Percentiles rank a stretch among this genome's conserved stretches.
Evolutionary conservation across 2,888 invertebrate genomes (phyloP).

Genomic region (Scaptomyza flava): DNA sequence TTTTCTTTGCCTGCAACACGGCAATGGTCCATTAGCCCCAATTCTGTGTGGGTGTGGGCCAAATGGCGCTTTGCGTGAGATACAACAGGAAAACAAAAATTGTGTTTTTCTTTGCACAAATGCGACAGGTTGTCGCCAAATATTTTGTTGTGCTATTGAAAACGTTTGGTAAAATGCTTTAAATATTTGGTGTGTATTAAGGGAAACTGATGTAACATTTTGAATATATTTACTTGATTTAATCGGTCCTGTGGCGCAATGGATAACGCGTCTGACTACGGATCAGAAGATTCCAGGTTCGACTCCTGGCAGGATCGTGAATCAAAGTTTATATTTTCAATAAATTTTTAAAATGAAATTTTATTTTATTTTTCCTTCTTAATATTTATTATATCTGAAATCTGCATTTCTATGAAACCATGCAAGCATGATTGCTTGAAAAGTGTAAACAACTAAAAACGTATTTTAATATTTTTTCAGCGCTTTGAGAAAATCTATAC

Average conservation of each 20-base stretch:
- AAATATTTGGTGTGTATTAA: no score
- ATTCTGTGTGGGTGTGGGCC: conserved; percentile 48
- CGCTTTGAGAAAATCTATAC: no score
- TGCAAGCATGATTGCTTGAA: no score
- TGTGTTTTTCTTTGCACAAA: conserved; percentile 1
- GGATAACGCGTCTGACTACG: conserved; percentile 83
- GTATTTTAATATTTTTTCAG: no score
- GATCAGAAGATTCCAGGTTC: conserved; percentile 84
- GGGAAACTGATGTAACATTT: no score
- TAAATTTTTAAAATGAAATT: no score
- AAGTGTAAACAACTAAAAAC: no score
- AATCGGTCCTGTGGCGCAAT: conserved; percentile 45
- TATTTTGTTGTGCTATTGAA: background rate
- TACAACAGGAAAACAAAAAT: conserved; percentile 27
- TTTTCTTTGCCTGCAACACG: conserved; percentile 51
- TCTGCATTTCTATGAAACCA: no score
- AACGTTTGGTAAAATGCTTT: background rate
- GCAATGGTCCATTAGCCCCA: conserved; percentile 74
- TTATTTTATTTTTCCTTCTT: no score
- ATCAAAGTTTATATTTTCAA: no score
- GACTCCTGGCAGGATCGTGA: conserved; percentile 83
- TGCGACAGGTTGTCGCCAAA: conserved; percentile 1
- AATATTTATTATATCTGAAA: no score
- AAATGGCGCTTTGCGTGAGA: conserved; percentile 23
- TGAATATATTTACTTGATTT: background rate